Conservation (phyloP, 1,140 invertebrate genomes). For the Lepidurus arcticus region DNA sequence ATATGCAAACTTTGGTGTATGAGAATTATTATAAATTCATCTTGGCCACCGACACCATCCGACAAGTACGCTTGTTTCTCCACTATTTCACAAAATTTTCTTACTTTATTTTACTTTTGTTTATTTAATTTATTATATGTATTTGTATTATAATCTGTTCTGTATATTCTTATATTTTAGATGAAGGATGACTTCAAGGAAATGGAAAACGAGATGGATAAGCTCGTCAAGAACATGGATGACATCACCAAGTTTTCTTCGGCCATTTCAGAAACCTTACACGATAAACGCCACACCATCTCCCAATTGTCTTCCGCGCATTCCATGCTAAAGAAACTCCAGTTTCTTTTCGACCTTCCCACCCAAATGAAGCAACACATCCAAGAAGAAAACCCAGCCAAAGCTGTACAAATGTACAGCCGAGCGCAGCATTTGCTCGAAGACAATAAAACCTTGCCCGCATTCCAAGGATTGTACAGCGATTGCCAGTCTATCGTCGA, state of each 20-base stretch:
- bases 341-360: conserved; percentile 91
- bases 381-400: conserved; percentile 59
- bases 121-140: background rate
- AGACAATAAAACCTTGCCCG: conserved; percentile 84
- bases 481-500: conserved; percentile 72
- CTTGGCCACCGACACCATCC: conserved; percentile 93
- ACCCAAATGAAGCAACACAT: conserved; percentile 79
- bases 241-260: conserved; percentile 87
- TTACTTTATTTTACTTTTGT: background rate
- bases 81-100: conserved; percentile 19
- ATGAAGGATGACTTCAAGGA: conserved; percentile 97
- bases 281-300: conserved; percentile 79
- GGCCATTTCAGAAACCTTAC: conserved; percentile 83
- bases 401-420: conserved; percentile 77
- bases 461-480: conserved; percentile 84
- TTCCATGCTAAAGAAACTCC: conserved; percentile 85
- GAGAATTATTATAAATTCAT: conserved; percentile 99
- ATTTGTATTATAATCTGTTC: conserved; percentile 8
- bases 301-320: conserved; percentile 83
- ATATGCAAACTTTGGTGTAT: conserved; percentile 98
- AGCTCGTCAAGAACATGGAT: conserved; percentile 84
- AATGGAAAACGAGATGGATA: conserved; percentile 97
- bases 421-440: conserved; percentile 81
- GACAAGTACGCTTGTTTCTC: conserved; percentile 58
- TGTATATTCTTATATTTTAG: conserved; percentile 46